A percentile compares a stretch with the other conserved stretches of the same genome.
Conservation (phyloP, 1,140 invertebrate genomes). For the Phymastichus coffea region DNA sequence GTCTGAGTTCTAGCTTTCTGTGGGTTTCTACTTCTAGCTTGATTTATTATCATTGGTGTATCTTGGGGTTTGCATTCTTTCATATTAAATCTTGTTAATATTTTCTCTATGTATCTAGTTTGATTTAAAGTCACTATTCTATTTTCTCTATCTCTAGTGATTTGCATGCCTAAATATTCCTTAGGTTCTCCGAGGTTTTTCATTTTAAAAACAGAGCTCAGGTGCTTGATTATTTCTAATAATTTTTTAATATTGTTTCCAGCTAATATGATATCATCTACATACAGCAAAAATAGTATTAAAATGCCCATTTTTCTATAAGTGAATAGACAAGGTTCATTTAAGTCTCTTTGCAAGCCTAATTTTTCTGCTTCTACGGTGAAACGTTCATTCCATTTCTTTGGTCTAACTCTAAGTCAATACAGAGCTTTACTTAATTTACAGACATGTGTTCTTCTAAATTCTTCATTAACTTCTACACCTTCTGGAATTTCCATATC, state of each 20-base stretch:
- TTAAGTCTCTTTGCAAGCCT: background rate
- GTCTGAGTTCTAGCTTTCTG: background rate
- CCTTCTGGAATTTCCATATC: background rate
- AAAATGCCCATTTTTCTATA: background rate
- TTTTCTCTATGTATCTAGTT: background rate
- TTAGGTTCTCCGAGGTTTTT: background rate
- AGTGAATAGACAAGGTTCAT: background rate
- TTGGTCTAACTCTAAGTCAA: conserved; percentile 2
- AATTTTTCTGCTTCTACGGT: background rate
- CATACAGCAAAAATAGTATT: background rate
- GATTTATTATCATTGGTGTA: conserved; percentile 1
- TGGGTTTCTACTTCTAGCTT: background rate
- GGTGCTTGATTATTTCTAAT: background rate
- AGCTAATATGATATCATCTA: background rate
- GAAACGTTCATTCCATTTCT: background rate
- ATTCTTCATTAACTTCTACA: background rate
- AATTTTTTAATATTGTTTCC: background rate
- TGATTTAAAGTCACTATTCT: background rate
- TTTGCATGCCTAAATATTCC: background rate
- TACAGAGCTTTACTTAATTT: background rate
- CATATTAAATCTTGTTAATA: background rate
- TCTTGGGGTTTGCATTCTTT: background rate
- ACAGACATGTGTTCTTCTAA: background rate
- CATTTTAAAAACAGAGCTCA: background rate
- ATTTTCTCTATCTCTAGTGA: background rate